Evolutionary conservation across 2,888 invertebrate species (phyloP).

Genomic region (Coenonympha glycerion): DNA sequence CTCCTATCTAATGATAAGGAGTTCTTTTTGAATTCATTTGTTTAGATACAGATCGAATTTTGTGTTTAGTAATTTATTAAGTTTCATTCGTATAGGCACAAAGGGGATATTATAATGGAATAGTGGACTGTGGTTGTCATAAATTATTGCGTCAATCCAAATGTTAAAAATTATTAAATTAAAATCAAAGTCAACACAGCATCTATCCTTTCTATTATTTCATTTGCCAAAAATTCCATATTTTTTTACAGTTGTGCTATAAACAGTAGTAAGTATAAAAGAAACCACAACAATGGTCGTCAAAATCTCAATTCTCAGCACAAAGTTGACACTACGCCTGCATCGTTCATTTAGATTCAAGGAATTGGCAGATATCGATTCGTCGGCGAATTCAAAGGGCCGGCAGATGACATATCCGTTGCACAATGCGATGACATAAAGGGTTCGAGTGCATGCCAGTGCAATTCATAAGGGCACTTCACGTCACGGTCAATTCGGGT

Average conservation of each 20-base stretch:
- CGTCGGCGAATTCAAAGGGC: conserved; percentile 65
- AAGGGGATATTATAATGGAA: too few relatives aligned
- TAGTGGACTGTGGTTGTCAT: too few relatives aligned
- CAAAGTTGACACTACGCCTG: conserved; percentile 22
- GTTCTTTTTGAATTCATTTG: too few relatives aligned
- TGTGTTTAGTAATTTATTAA: too few relatives aligned
- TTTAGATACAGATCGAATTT: too few relatives aligned
- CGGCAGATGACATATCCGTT: conserved; percentile 69
- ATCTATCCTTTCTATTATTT: too few relatives aligned
- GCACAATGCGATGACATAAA: conserved; percentile 63
- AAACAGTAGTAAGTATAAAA: too few relatives aligned
- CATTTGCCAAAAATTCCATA: neutral
- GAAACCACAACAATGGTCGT: neutral
- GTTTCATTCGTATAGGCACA: too few relatives aligned
- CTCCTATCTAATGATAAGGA: too few relatives aligned
- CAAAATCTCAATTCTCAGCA: neutral
- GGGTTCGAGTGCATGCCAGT: conserved; percentile 69
- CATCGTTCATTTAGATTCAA: conserved; percentile 24
- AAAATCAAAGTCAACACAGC: too few relatives aligned
- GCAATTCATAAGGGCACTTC: conserved; percentile 71
- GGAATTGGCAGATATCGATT: conserved; percentile 27
- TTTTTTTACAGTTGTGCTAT: neutral
- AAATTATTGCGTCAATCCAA: too few relatives aligned
- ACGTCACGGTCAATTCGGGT: conserved; percentile 51
- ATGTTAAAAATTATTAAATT: too few relatives aligned